These are phyloP conservation scores for Taxidea taxus DNA, from an alignment of 2,113 vertebrate species.

Conservation along the genomic window DNA sequence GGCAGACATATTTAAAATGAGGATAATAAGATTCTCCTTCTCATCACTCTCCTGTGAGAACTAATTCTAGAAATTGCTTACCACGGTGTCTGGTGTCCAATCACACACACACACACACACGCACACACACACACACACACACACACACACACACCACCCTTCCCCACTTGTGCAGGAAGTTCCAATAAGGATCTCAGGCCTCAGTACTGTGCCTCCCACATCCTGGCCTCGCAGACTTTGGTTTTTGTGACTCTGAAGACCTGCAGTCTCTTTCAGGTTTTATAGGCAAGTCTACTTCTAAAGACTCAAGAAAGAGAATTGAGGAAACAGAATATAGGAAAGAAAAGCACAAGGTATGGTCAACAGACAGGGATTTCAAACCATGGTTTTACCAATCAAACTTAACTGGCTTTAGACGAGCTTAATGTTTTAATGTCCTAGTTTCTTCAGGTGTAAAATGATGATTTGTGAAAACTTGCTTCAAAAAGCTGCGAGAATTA, in stretches of 20 bases:
- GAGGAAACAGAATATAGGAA: neutral
- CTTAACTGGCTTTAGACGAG: neutral
- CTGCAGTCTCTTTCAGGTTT: neutral
- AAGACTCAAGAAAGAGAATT: neutral
- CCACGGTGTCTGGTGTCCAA: neutral
- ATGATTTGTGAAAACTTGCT: neutral
- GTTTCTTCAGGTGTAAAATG: neutral
- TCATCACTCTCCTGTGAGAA: neutral
- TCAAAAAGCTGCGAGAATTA: neutral
- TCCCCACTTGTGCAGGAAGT: accelerated
- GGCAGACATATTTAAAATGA: neutral
- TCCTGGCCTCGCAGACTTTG: neutral
- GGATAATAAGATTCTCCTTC: neutral
- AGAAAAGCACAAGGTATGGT: neutral
- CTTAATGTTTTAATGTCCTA: neutral
- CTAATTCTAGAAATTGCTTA: neutral
- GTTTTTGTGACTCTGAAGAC: neutral
- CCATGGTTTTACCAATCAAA: neutral
- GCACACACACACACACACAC: no score
- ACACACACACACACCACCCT: no score
- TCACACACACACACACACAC: no score
- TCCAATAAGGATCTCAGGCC: neutral
- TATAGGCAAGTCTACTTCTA: neutral
- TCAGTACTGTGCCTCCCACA: neutral
- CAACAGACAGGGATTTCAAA: neutral